Evolutionary conservation across 2,113 vertebrate genomes (phyloP), one percentile per base, ranked within the genome.

Genomic region (Martes martes): DNA sequence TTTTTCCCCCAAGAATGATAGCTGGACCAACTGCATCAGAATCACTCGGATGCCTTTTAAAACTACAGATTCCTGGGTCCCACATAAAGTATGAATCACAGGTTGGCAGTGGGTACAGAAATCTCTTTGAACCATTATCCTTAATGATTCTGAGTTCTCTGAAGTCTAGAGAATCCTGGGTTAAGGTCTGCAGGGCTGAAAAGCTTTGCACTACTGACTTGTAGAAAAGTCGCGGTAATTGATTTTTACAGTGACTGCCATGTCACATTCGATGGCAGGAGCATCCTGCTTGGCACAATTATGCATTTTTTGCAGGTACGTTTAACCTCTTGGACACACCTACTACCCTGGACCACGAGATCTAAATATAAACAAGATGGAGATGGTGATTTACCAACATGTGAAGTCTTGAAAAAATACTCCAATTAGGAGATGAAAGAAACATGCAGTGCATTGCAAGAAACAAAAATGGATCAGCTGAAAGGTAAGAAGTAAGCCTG

Each of bases 291-390:
- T 80, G 81, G 33, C 23, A 92, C 14, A 21, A 91, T 50, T 63
- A 67, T 57, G 11, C 8, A 50, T 94, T 89, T 80, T 93, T 67
- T 69, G 11, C 55, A 71, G 80, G 8, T 69, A 65, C 16, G 39
- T 67, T 96, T 61, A 69, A 88, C 33, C 33, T 39, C 42, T 47
- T 88, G 63, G 89, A 91, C 3, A 95, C 11, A 65, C 11, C 11
- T 26, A 82, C 45, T 65, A 91, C 11, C 47, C 8, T 81, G 67
- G 24, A 84, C 28, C 84, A 82, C 42, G 65, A 80, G 47, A 13
- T 83, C 88, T 96, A 91, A 91, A 63, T 67, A 87, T 31, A 81
- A 89, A 95, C 14, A 45, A 92, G 24, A 83, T n/a, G 23, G 24
- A 89, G 45, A 50, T 69, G 85, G 31, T 91, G 36, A 73, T 28